A percentile compares a stretch with the other conserved stretches of the same genome.
Conservation (phyloP, 1,140 invertebrate species). For the Drosophila lowei region DNA sequence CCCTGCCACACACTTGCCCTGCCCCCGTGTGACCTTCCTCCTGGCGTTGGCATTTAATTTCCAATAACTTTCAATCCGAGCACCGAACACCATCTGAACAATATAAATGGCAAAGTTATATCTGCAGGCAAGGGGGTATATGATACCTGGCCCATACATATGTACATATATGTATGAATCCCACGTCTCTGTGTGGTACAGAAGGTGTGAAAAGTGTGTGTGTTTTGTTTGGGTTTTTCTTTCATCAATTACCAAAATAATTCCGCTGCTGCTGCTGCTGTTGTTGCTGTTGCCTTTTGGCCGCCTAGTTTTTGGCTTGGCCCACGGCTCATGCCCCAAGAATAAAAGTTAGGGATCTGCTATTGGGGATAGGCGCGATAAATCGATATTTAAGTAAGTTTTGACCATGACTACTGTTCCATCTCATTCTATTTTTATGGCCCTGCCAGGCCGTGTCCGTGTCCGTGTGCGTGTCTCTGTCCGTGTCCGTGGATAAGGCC, state of each 20-base stretch:
- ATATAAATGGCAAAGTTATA: constrained; percentile 42
- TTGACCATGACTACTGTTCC: constrained; percentile 63
- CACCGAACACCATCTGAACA: constrained; percentile 23
- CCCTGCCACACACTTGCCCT: neutral
- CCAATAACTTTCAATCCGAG: constrained; percentile 30
- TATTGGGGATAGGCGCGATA: constrained; percentile 30
- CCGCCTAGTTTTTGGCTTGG: neutral
- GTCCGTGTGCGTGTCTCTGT: neutral
- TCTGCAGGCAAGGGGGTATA: neutral
- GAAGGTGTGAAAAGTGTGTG: constrained; percentile 66
- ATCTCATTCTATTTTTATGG: constrained; percentile 54
- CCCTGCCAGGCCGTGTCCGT: constrained; percentile 7
- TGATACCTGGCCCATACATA: neutral
- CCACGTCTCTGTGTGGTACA: constrained; percentile 12
- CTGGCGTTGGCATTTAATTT: constrained; percentile 27
- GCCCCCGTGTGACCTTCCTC: constrained; percentile 14
- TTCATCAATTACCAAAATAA: constrained; percentile 70
- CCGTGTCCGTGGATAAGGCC: constrained; percentile 3
- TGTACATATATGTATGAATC: neutral
- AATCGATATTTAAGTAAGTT: constrained; percentile 77
- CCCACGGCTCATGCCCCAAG: neutral
- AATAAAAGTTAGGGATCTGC: constrained; percentile 47
- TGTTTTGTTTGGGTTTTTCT: constrained; percentile 64
- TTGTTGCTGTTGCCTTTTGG: neutral
- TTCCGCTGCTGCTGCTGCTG: constrained; percentile 30